phyloP scores from a whole-genome alignment of 2,888 invertebrate species.

The Frankliniella intonsa region DNA sequence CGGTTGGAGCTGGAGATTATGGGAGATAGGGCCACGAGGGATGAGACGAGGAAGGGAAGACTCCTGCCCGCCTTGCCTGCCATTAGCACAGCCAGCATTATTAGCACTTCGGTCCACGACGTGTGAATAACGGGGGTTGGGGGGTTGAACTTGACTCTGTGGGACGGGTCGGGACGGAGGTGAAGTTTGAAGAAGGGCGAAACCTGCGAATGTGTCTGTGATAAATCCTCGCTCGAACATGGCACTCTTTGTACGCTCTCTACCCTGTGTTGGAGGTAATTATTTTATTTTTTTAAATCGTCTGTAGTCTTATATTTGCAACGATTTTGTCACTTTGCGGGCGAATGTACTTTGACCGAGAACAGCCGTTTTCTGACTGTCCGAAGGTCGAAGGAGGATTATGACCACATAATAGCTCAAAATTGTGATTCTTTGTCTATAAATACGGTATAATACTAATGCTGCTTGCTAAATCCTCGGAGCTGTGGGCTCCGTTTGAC shows the following conservation, averaged over 20 bases:
- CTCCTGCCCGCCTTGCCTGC: too few species aligned
- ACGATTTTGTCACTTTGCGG: too few species aligned
- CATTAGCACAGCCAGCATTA: too few species aligned
- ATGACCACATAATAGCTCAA: not conserved
- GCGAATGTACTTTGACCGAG: not conserved
- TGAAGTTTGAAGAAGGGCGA: not conserved
- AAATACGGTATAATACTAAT: too few species aligned
- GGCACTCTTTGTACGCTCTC: not conserved
- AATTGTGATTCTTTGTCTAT: too few species aligned
- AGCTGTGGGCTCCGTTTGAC: too few species aligned
- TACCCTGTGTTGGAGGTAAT: not conserved
- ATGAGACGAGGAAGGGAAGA: too few species aligned
- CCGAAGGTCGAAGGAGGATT: constrained; percentile 14
- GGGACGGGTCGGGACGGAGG: not conserved
- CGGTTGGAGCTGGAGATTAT: too few species aligned
- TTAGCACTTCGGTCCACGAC: not conserved
- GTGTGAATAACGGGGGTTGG: not conserved
- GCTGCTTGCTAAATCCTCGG: too few species aligned
- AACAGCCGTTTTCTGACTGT: not conserved
- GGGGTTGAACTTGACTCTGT: not conserved
- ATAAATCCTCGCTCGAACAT: constrained; percentile 16
- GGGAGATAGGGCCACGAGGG: too few species aligned
- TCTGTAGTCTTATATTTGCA: too few species aligned
- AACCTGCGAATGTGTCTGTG: constrained; percentile 15
- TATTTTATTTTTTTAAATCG: not conserved